phyloP scores from a whole-genome alignment of 2,888 invertebrate species.

The Tiphia femorata region DNA sequence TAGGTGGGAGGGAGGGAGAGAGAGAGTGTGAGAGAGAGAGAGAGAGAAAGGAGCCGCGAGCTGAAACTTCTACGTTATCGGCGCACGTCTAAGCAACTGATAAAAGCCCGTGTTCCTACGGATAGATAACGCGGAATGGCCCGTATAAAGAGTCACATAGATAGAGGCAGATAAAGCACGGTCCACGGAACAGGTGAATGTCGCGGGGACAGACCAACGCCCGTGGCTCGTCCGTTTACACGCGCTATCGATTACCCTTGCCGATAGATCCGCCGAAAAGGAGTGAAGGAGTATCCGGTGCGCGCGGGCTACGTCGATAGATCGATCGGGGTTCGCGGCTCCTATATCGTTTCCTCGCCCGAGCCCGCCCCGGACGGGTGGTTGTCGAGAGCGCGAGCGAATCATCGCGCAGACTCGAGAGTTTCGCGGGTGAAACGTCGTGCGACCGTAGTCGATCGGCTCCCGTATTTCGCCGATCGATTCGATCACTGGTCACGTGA shows the following conservation, averaged over 20 bases:
- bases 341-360: too few relatives aligned
- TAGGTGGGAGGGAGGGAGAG: conserved; percentile 29
- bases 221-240: conserved; percentile 49
- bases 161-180: conserved; percentile 66
- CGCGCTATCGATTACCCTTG: conserved; percentile 22
- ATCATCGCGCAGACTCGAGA: too few relatives aligned
- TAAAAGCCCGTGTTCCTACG: conserved; percentile 64
- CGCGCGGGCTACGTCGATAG: too few relatives aligned
- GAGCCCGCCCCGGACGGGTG: too few relatives aligned
- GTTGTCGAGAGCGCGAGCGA: too few relatives aligned
- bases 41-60: conserved; percentile 33
- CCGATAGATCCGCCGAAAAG: too few relatives aligned
- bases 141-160: conserved; percentile 64
- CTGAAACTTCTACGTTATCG: conserved; percentile 58
- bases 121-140: conserved; percentile 64
- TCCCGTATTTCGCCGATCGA: too few relatives aligned
- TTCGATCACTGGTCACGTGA: too few relatives aligned
- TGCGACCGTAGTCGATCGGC: too few relatives aligned
- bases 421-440: too few relatives aligned
- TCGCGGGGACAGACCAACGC: conserved; percentile 60
- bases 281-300: too few relatives aligned
- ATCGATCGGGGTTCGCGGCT: too few relatives aligned
- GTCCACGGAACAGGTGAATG: conserved; percentile 64
- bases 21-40: conserved; percentile 29
- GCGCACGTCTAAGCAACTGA: conserved; percentile 66